Evolutionary conservation across 2,888 invertebrate species (phyloP).

Genomic region (Acanthosepion pharaonis): DNA sequence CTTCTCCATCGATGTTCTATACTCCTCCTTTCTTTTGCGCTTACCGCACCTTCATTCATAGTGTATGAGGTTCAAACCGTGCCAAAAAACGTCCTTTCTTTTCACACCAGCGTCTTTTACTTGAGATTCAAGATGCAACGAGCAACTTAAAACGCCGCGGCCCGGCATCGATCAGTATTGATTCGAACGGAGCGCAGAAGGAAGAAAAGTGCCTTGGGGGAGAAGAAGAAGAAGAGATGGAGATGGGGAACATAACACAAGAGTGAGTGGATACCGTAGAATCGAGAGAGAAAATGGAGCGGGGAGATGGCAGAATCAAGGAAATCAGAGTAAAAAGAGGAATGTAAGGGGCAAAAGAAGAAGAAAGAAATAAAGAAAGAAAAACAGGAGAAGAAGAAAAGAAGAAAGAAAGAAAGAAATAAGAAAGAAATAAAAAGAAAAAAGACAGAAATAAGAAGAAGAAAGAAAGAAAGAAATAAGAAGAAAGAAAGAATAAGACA

Average conservation of each 20-base stretch:
- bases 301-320: neutral
- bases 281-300: neutral
- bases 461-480: accelerated
- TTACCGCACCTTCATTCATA: neutral
- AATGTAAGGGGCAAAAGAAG: neutral
- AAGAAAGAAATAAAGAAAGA: neutral
- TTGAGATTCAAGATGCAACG: neutral
- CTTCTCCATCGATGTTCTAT: too few species aligned
- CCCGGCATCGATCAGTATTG: neutral
- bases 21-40: neutral
- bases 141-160: neutral
- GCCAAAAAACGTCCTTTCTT: neutral
- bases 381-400: too few species aligned
- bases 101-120: neutral
- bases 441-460: neutral
- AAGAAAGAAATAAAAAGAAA: neutral
- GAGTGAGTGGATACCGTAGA: neutral
- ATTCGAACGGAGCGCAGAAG: neutral
- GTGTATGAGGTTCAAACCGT: neutral
- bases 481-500: neutral
- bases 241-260: neutral
- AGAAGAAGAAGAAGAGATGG: neutral
- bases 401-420: too few species aligned
- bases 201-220: neutral
- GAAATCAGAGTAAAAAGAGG: neutral